Conservation (phyloP, 2,888 invertebrate species). For the Tipula vernalis region DNA sequence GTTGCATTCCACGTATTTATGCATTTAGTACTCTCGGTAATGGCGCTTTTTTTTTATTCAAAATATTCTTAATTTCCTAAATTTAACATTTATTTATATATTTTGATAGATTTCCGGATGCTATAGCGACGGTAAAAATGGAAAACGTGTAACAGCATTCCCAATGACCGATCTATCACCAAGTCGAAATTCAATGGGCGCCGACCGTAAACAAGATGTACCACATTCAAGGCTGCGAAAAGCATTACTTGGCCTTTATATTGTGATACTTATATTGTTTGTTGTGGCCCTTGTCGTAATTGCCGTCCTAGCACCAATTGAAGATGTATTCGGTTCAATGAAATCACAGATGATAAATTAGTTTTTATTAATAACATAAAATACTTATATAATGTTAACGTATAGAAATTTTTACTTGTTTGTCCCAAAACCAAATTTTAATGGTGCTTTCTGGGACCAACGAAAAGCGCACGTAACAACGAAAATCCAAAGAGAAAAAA, state of each 20-base stretch:
- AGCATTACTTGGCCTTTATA: slow-evolving; percentile 63
- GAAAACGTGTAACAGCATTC: slow-evolving; percentile 63
- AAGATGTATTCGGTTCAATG: slow-evolving; percentile 39
- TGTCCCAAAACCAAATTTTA: neutral
- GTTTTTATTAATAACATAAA: neutral
- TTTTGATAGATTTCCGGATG: slow-evolving; percentile 56
- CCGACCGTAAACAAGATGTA: slow-evolving; percentile 62
- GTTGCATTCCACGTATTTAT: slow-evolving; percentile 80
- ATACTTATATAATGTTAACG: neutral
- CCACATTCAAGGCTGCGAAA: slow-evolving; percentile 55
- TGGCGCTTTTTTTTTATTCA: slow-evolving; percentile 16
- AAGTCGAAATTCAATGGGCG: slow-evolving; percentile 46
- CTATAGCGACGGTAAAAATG: slow-evolving; percentile 58
- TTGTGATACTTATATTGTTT: slow-evolving; percentile 54
- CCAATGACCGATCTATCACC: slow-evolving; percentile 72
- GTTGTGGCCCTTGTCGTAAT: slow-evolving; percentile 61
- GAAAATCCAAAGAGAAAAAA: neutral
- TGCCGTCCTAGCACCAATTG: slow-evolving; percentile 62
- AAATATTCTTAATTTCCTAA: neutral
- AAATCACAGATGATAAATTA: neutral
- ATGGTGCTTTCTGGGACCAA: neutral
- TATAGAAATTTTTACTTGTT: neutral
- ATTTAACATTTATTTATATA: neutral
- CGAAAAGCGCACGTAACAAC: neutral
- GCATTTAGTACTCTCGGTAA: slow-evolving; percentile 74